A percentile compares a stretch with the other conserved stretches of the same genome.
These are phyloP conservation scores for Scaptomyza parva DNA, from an alignment of 2,888 invertebrate genomes.

Conservation along the genomic window DNA sequence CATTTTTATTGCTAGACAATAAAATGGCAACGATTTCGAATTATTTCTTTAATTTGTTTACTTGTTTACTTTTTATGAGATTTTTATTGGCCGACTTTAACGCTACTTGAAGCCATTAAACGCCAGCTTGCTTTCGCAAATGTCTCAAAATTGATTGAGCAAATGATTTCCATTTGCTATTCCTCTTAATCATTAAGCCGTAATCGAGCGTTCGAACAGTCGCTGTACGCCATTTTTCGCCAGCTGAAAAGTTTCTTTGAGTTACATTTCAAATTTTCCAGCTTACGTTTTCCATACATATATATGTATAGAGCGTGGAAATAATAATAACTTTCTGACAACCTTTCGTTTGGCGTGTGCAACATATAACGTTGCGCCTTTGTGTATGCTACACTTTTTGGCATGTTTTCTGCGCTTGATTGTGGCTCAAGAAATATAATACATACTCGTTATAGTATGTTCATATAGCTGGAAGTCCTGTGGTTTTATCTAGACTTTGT, in stretches of 20 bases:
- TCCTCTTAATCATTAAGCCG: conserved; percentile 16
- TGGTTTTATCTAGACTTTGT: conserved; percentile 2
- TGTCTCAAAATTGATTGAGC: conserved; percentile 23
- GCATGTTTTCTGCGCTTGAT: conserved; percentile 1
- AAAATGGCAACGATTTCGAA: conserved; percentile 30
- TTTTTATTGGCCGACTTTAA: conserved; percentile 44
- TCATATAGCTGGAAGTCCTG: conserved; percentile 1
- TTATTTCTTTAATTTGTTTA: conserved; percentile 49
- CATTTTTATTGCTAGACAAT: conserved; percentile 50
- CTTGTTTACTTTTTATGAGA: conserved; percentile 36
- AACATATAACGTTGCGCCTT: conserved; percentile 35
- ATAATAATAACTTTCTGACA: conserved; percentile 17
- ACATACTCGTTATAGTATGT: conserved; percentile 5
- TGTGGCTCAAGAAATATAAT: conserved; percentile 7
- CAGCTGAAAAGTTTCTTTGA: conserved; percentile 9
- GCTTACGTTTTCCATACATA: conserved; percentile 8
- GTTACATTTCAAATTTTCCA: not conserved
- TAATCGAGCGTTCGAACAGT: conserved; percentile 11
- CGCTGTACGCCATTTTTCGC: not conserved
- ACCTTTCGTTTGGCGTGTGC: conserved; percentile 1
- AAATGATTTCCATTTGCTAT: conserved; percentile 30
- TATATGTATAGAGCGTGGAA: not conserved
- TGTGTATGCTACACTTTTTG: conserved; percentile 29
- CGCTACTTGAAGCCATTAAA: conserved; percentile 31
- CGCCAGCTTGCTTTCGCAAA: conserved; percentile 14